A percentile compares a stretch with the other conserved stretches of the same genome.
Conservation (phyloP, 1,140 invertebrate species). For the Drosophila azteca region DNA sequence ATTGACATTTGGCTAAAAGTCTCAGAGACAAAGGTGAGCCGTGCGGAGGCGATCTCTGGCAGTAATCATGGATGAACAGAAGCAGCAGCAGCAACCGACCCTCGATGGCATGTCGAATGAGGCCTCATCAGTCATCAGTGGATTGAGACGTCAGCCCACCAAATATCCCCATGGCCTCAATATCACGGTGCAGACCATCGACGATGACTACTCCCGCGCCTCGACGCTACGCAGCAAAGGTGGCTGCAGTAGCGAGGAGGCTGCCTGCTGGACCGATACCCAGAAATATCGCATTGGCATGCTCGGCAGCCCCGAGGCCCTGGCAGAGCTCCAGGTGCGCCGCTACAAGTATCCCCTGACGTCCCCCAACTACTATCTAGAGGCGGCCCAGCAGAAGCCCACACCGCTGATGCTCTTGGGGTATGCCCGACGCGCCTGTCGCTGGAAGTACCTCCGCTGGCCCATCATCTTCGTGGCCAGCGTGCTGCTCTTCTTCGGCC, state of each 20-base stretch:
- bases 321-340: conserved; percentile 77
- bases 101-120: conserved; percentile 59
- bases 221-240: neutral
- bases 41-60: conserved; percentile 27
- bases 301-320: conserved; percentile 69
- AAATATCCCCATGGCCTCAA: conserved; percentile 78
- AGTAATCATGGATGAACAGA: conserved; percentile 57
- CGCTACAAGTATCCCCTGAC: conserved; percentile 78
- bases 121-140: conserved; percentile 32
- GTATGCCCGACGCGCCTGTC: conserved; percentile 66
- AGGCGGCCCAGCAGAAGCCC: conserved; percentile 47
- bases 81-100: neutral
- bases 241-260: conserved; percentile 17
- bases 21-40: conserved; percentile 34
- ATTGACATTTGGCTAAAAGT: conserved; percentile 59
- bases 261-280: conserved; percentile 65
- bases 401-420: conserved; percentile 59
- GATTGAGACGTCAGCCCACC: conserved; percentile 70
- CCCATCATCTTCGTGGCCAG: conserved; percentile 78
- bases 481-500: conserved; percentile 74
- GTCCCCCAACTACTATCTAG: conserved; percentile 72
- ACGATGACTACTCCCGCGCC: conserved; percentile 27
- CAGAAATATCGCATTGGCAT: conserved; percentile 75
- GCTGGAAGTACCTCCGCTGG: conserved; percentile 79
- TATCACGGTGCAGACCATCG: conserved; percentile 72